phyloP scores from a whole-genome alignment of 2,113 vertebrate species.

The Camelus bactrianus region DNA sequence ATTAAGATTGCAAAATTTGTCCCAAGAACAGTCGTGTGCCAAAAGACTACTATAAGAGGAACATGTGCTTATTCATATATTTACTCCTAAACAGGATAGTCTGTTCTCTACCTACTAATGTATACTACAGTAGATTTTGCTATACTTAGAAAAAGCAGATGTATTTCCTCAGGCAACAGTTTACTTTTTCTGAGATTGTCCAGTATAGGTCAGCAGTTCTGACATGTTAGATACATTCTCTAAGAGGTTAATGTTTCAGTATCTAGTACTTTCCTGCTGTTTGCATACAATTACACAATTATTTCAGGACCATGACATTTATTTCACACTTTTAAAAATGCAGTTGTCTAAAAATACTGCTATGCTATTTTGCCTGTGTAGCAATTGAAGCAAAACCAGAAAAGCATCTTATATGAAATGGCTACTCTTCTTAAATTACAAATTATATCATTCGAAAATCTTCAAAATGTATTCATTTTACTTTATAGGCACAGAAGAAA shows the following conservation, averaged over 20 bases:
- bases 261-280: neutral
- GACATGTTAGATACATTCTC: neutral
- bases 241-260: neutral
- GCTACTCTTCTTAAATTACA: neutral
- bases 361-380: neutral
- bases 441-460: neutral
- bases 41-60: neutral
- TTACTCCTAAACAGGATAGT: neutral
- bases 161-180: constrained; percentile 1
- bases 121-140: neutral
- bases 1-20: neutral
- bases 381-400: neutral
- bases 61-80: neutral
- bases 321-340: neutral
- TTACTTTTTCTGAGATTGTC: neutral
- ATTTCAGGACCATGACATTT: neutral
- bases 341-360: neutral
- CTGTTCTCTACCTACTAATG: neutral
- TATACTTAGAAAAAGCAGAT: constrained; percentile 16
- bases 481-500: neutral
- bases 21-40: neutral
- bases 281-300: neutral
- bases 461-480: neutral
- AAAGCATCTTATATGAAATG: neutral
- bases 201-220: neutral